These are phyloP conservation scores for Coreius guichenoti DNA, from an alignment of 2,797 vertebrate genomes.

Conservation along the genomic window DNA sequence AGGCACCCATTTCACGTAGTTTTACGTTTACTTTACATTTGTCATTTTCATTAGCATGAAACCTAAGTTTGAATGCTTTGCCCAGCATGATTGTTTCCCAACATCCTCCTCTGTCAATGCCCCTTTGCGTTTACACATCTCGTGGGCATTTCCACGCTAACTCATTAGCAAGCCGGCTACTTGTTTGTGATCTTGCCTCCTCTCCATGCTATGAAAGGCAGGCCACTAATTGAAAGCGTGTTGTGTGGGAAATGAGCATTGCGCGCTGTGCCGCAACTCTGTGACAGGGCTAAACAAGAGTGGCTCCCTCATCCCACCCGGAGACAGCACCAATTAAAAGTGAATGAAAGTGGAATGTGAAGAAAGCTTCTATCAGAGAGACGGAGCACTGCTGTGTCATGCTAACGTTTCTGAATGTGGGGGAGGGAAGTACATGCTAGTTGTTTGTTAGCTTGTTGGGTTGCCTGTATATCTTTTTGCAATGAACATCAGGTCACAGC, in stretches of 20 bases:
- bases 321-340: constrained; percentile 68
- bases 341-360: constrained; percentile 53
- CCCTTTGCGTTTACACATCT: not conserved
- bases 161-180: constrained; percentile 59
- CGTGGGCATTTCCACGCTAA: constrained; percentile 29
- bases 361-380: constrained; percentile 40
- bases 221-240: constrained; percentile 60
- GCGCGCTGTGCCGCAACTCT: constrained; percentile 27
- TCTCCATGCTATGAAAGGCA: constrained; percentile 54
- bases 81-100: not conserved
- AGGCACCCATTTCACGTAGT: not conserved
- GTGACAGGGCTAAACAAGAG: constrained; percentile 61
- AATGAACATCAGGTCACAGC: constrained; percentile 48
- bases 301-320: constrained; percentile 45
- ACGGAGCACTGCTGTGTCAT: constrained; percentile 38
- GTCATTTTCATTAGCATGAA: constrained; percentile 4
- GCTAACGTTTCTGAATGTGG: constrained; percentile 36
- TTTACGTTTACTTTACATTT: not conserved
- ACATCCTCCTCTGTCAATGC: constrained; percentile 16
- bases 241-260: constrained; percentile 56
- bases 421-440: constrained; percentile 42
- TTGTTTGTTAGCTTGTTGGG: constrained; percentile 55
- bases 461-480: constrained; percentile 31
- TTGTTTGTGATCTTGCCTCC: constrained; percentile 44
- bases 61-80: not conserved